phyloP scores from a whole-genome alignment of 2,888 invertebrate genomes.

The Ormyrus thymus region DNA sequence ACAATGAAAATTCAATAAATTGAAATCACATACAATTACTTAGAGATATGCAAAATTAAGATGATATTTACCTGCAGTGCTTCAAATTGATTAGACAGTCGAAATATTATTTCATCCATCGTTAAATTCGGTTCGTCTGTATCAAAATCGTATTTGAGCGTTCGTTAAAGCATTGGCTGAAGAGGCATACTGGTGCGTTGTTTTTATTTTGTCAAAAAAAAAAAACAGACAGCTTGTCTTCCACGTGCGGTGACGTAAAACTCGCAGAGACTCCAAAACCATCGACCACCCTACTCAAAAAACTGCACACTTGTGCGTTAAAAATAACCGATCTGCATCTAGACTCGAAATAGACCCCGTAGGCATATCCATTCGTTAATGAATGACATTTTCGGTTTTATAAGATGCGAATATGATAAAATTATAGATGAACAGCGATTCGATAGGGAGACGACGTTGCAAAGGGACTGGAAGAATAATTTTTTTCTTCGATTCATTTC shows the following conservation, averaged over 20 bases:
- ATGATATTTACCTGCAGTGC: slow-evolving; percentile 67
- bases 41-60: too few relatives aligned
- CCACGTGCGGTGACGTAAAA: not conserved
- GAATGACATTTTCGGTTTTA: slow-evolving; percentile 34
- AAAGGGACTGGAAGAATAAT: too few relatives aligned
- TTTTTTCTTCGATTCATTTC: too few relatives aligned
- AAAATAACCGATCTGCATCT: slow-evolving; percentile 71
- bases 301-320: slow-evolving; percentile 62
- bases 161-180: not conserved
- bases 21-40: not conserved
- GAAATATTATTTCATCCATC: slow-evolving; percentile 73
- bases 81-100: slow-evolving; percentile 70
- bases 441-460: too few relatives aligned
- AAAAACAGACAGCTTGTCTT: not conserved
- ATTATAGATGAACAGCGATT: too few relatives aligned
- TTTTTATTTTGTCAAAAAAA: not conserved
- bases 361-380: slow-evolving; percentile 2
- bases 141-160: slow-evolving; percentile 12
- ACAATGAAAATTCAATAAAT: not conserved
- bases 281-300: slow-evolving; percentile 12
- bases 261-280: not conserved
- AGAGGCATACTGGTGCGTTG: not conserved
- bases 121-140: slow-evolving; percentile 36
- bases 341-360: slow-evolving; percentile 69
- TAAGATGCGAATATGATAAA: not conserved